Evolutionary conservation across 2,113 vertebrate species (phyloP).

Genomic region (Clarias magur): DNA sequence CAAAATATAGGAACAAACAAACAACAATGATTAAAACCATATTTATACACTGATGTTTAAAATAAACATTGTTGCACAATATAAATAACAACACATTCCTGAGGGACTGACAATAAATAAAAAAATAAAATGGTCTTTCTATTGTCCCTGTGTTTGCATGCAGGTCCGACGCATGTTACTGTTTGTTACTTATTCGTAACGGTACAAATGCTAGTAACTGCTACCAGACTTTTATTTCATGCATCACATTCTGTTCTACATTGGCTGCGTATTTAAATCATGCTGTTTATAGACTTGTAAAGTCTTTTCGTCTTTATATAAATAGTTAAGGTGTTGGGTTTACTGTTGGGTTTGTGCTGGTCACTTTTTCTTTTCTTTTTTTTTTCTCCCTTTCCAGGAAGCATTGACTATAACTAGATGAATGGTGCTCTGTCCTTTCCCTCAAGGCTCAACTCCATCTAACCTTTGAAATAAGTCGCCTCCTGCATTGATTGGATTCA

Average conservation of each 20-base stretch:
- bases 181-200: too few relatives aligned
- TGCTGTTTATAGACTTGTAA: not conserved
- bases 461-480: not conserved
- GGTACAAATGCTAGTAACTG: too few relatives aligned
- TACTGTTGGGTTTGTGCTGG: not conserved
- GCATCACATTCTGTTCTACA: too few relatives aligned
- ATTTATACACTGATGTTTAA: not conserved
- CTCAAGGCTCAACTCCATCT: slow-evolving; percentile 18
- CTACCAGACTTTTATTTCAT: too few relatives aligned
- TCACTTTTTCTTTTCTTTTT: not conserved
- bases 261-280: too few relatives aligned
- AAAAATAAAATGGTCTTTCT: not conserved
- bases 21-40: not conserved
- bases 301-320: not conserved
- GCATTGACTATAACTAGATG: not conserved
- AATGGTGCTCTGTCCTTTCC: slow-evolving; percentile 2
- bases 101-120: not conserved
- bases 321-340: not conserved
- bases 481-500: slow-evolving; percentile 29
- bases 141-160: too few relatives aligned
- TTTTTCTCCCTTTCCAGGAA: not conserved
- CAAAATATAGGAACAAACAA: not conserved
- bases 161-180: too few relatives aligned
- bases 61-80: too few relatives aligned
- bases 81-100: too few relatives aligned